Evolutionary conservation across 1,140 invertebrate species (phyloP), one percentile per base, ranked within the genome.

Genomic region (Solenopsis invicta): DNA sequence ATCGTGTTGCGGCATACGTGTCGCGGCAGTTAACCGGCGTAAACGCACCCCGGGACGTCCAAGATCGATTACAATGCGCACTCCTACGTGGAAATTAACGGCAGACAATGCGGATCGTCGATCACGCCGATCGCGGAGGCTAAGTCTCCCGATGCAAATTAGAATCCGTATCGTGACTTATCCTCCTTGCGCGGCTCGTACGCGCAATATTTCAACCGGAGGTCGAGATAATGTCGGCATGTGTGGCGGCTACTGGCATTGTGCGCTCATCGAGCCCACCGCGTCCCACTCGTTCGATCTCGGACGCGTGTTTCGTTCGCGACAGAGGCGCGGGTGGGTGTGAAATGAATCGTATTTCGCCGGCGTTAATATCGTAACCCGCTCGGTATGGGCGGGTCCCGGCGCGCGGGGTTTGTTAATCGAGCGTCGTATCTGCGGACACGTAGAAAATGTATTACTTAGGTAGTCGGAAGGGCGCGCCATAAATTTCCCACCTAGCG

Each of bases 321-420:
- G 52, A 37, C 50, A 56, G 48, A 61, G 66, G 71, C 71, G 72
- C 48, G 85, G 62, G 87, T 91, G 88, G 88, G 89, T 90, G 87
- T 88, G 41, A 89, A 92, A 93, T 88, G 92, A 92, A 92, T 90
- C 87, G 88, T 87, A 91, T 89, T 92, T 90, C 86, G 66, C 78
- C 87, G 86, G 64, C 74, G 77, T 86, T 89, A 91, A 86, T 89
- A 90, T 85, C 87, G 90, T 87, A 87, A 90, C 87, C 71, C 75
- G 75, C 77, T 48, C 59, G 54, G 62, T 64, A 87, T 92, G 84
- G 90, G 91, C 87, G 90, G 87, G 76, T 67, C 67, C 24, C 41
- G 13, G 16, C 16, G 37, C 80, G 62, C 64, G 41, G 82, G 85
- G 72, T 91, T 89, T 86, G 89, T 91, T 91, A 91, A 91, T 91